Conservation (phyloP, 2,113 vertebrate species). For the Nestor notabilis region DNA sequence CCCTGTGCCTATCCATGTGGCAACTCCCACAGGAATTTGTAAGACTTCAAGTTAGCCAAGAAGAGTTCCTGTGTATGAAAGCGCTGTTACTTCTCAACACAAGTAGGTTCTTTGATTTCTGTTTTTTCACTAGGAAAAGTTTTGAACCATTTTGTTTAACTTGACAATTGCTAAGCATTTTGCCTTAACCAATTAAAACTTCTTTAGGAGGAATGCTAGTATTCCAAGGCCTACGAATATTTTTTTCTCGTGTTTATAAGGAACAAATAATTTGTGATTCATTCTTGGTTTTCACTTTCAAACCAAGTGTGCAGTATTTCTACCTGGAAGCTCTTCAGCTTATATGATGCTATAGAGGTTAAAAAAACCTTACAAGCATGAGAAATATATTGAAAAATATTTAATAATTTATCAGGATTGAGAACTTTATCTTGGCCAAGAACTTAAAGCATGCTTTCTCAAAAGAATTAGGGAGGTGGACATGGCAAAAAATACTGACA, state of each 20-base stretch:
- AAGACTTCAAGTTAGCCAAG: conserved; percentile 90
- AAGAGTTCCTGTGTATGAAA: conserved; percentile 99
- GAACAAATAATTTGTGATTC: neutral
- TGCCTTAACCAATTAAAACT: neutral
- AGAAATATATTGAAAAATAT: neutral
- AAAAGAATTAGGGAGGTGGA: neutral
- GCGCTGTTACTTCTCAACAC: conserved; percentile 94
- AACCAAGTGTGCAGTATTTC: neutral
- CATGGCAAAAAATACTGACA: neutral
- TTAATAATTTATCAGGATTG: neutral
- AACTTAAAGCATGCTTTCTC: neutral
- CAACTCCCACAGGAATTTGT: conserved; percentile 95
- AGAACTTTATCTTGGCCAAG: neutral
- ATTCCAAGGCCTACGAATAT: neutral
- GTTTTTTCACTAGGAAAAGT: neutral
- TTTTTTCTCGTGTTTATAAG: neutral
- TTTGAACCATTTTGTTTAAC: neutral
- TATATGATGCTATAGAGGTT: neutral
- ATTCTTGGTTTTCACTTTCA: neutral
- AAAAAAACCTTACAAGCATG: neutral
- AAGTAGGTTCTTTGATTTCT: conserved; percentile 78
- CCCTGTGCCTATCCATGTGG: conserved; percentile 95
- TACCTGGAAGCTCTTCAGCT: neutral
- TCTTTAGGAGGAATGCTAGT: neutral
- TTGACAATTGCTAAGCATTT: neutral